Base-by-base conservation (phyloP, 2,888 invertebrate genomes). In the Callinectes sapidus region DNA sequence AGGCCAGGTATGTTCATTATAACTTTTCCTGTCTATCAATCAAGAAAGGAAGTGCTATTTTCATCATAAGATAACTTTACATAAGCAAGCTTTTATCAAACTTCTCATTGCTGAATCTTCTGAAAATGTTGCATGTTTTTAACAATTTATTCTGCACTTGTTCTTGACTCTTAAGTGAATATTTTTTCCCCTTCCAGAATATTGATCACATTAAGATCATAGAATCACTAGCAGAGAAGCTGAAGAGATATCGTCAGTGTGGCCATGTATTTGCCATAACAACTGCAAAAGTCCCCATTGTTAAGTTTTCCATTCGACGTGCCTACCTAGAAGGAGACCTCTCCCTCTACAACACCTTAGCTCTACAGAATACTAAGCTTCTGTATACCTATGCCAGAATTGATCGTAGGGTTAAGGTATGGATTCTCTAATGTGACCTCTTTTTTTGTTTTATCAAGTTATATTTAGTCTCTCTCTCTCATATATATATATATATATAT, bases 241-340 rank as follows among this genome's bases (percentile, higher is more conserved):
- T 96, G 93, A 95, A 95, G 94, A 95, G 95, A 35, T 95, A 95
- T 91, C 94, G 95, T 18, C 95, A 95, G 13, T 95, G 96, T 88
- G 95, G 95, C 92, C 95, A 96, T 88, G 95, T 96, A 61, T 86
- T 96, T 89, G 95, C 96, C 10, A 96, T 97, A 89, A 95, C 96
- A 8, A 96, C 96, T 28, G 97, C 97, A 54, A 97, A 97, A 95
- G 97, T 97, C 42, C 97, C 97, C 6, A 97, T 97, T 93, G 96
- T 97, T 55, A 97, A 97, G 95, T 97, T 97, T 95, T 95, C 95
- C 23, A 96, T 96, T 94, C 94, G 95, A 10, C 94, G 95, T 18
- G 95, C 95, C 13, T 95, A 95, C 32, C 95, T 96, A 66, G 96
- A 97, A 94, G 96, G 96, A n/a, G 97, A 97, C 95, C 96, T 97